A percentile compares a stretch with the other conserved stretches of the same genome.
These are phyloP conservation scores for Acanthisitta chloris DNA, from an alignment of 2,113 vertebrate species.

Conservation along the genomic window DNA sequence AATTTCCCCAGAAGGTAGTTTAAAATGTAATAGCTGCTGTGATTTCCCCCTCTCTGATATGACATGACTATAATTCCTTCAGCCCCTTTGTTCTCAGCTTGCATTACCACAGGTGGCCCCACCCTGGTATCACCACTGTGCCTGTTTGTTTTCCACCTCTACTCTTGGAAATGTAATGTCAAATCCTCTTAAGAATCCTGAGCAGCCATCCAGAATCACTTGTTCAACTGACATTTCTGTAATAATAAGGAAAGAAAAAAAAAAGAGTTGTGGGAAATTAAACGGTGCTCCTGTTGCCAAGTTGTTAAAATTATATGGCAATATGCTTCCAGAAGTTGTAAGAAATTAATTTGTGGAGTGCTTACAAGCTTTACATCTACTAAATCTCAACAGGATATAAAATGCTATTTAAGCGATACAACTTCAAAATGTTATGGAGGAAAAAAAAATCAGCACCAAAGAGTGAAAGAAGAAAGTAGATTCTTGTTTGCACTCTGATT, in stretches of 20 bases:
- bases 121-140: not conserved
- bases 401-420: conserved; percentile 56
- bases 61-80: not conserved
- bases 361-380: conserved; percentile 57
- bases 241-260: conserved; percentile 59
- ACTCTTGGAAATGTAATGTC: conserved; percentile 58
- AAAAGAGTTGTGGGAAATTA: conserved; percentile 64
- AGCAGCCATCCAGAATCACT: conserved; percentile 45
- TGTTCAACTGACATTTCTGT: conserved; percentile 55
- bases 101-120: not conserved
- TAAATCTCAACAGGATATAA: conserved; percentile 58
- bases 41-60: conserved; percentile 1
- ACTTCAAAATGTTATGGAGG: not conserved
- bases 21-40: conserved; percentile 43
- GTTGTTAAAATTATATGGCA: conserved; percentile 64
- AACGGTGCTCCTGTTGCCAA: conserved; percentile 50
- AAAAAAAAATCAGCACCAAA: conserved; percentile 28
- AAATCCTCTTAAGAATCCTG: conserved; percentile 48
- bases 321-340: conserved; percentile 64
- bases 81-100: not conserved
- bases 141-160: conserved; percentile 4
- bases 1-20: conserved; percentile 34
- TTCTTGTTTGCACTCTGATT: not conserved
- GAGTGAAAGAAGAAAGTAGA: not conserved
- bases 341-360: conserved; percentile 67